Evolutionary conservation across 2,113 vertebrate genomes (phyloP).

Genomic region (Nycticryphes semicollaris): DNA sequence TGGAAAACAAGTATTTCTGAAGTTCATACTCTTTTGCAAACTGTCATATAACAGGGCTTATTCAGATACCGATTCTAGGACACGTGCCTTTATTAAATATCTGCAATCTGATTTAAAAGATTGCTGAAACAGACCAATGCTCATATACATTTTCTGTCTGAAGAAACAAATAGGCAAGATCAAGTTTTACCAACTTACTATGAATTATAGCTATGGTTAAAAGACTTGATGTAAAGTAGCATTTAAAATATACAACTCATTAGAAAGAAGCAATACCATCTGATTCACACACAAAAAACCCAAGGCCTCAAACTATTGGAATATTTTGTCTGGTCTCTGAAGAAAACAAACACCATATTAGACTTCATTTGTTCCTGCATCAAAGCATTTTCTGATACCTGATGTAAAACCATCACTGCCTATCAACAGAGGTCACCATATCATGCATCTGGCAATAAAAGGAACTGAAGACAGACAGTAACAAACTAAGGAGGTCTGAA

Average conservation of each 20-base stretch:
- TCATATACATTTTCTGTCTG: neutral
- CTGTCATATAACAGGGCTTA: neutral
- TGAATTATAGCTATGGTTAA: neutral
- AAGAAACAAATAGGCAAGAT: neutral
- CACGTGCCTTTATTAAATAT: neutral
- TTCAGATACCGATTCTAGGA: neutral
- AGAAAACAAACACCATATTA: neutral
- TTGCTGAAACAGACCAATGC: neutral
- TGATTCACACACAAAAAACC: neutral
- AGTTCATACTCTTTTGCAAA: neutral
- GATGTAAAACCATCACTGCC: neutral
- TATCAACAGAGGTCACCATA: neutral
- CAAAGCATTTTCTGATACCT: neutral
- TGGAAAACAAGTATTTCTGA: neutral
- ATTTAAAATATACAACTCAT: neutral
- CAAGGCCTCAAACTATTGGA: neutral
- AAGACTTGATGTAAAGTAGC: neutral
- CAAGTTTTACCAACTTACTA: neutral
- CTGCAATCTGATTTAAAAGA: neutral
- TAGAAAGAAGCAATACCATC: neutral
- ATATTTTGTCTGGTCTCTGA: neutral
- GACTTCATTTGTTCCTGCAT: neutral
- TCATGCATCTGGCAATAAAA: neutral
- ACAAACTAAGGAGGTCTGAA: neutral
- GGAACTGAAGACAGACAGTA: neutral